A percentile compares a stretch with the other conserved stretches of the same genome.
Evolutionary conservation across 2,797 vertebrate species (phyloP).

Genomic region (Bryconaethiops microstoma): DNA sequence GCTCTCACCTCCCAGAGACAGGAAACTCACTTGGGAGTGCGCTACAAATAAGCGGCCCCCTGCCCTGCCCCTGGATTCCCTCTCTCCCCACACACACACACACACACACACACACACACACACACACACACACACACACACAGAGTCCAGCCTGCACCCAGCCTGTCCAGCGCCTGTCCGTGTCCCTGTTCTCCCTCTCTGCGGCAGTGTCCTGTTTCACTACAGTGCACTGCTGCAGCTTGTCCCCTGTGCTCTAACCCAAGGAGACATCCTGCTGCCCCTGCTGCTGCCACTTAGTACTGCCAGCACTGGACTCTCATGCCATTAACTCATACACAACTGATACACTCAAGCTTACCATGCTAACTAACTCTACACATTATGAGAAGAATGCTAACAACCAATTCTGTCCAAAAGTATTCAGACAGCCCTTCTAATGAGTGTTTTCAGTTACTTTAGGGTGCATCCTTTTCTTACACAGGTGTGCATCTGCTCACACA

Average conservation of each 20-base stretch:
- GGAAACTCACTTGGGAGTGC: constrained; percentile 90
- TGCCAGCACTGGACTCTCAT: constrained; percentile 9
- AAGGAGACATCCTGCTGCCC: constrained; percentile 38
- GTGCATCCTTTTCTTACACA: background rate
- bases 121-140: background rate
- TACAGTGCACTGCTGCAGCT: constrained; percentile 32
- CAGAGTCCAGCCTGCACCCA: background rate
- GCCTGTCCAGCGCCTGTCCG: constrained; percentile 40
- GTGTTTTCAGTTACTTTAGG: background rate
- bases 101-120: background rate
- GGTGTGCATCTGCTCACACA: background rate
- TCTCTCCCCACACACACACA: constrained; percentile 34
- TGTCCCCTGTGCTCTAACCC: constrained; percentile 19
- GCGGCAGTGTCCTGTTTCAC: constrained; percentile 52
- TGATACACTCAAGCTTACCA: constrained; percentile 9
- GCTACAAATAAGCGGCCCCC: constrained; percentile 84
- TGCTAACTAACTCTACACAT: no score
- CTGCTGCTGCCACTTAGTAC: constrained; percentile 33
- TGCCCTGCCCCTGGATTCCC: constrained; percentile 56
- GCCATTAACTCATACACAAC: background rate
- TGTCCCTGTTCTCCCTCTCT: constrained; percentile 49
- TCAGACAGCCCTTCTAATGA: background rate
- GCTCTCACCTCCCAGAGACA: constrained; percentile 92
- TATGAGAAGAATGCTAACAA: no score
- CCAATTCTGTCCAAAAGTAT: no score